phyloP scores from a whole-genome alignment of 2,888 invertebrate species.

The Phytoseiulus persimilis region DNA sequence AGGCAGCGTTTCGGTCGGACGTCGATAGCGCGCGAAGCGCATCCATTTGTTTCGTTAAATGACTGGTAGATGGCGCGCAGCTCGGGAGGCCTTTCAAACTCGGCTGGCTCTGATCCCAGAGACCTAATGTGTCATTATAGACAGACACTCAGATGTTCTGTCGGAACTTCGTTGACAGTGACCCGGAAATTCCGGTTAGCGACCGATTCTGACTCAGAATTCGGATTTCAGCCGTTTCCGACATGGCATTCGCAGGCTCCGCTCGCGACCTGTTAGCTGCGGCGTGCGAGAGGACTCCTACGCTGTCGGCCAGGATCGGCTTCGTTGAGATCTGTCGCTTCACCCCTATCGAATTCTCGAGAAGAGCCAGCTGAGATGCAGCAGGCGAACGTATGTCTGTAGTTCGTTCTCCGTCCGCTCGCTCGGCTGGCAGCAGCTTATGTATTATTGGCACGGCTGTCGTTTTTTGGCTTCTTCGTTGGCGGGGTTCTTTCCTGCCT shows the following conservation, averaged over 20 bases:
- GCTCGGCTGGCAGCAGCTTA: neutral
- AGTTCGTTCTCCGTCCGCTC: neutral
- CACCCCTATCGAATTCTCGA: neutral
- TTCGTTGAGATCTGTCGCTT: neutral
- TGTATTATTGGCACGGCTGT: slow-evolving; percentile 5
- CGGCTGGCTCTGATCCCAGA: neutral
- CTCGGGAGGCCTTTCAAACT: neutral
- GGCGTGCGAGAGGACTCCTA: neutral
- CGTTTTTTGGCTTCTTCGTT: neutral
- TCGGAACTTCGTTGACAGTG: neutral
- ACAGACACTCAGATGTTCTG: neutral
- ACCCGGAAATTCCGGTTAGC: neutral
- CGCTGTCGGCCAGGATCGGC: neutral
- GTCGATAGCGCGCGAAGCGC: neutral
- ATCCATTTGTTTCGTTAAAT: neutral
- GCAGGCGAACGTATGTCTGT: slow-evolving; percentile 5
- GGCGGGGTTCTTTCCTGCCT: slow-evolving; percentile 5
- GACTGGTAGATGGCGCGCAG: neutral
- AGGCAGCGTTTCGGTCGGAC: neutral
- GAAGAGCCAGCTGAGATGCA: neutral
- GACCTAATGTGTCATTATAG: slow-evolving; percentile 5
- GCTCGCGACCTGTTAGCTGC: neutral
- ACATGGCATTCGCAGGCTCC: too few relatives aligned
- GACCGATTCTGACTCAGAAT: neutral
- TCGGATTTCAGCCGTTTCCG: too few relatives aligned